phyloP scores from a whole-genome alignment of 2,113 vertebrate species.

The Neoarius graeffei region DNA sequence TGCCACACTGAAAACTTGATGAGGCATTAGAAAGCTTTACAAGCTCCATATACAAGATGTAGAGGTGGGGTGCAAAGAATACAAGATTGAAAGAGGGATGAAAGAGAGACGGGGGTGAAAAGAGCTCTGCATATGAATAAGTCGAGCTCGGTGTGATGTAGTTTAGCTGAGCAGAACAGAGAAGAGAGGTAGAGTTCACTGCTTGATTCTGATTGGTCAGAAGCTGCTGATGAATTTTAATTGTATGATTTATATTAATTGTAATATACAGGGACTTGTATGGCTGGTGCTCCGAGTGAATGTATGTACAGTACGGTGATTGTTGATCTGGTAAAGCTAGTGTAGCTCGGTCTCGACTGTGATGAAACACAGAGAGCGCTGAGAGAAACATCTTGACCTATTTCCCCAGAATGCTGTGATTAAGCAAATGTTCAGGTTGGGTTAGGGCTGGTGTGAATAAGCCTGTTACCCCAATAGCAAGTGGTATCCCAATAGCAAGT shows the following conservation, averaged over 20 bases:
- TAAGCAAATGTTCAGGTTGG: not conserved
- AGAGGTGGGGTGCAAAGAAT: not conserved
- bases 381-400: not conserved
- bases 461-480: not conserved
- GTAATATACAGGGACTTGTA: not conserved
- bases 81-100: not conserved
- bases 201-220: not conserved
- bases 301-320: not conserved
- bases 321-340: not conserved
- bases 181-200: not conserved
- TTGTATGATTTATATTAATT: not conserved
- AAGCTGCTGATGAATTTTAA: not conserved
- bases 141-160: not conserved
- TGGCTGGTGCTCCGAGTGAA: not conserved
- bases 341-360: not conserved
- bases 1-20: conserved; percentile 27
- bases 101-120: not conserved
- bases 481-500: not conserved
- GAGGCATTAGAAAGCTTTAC: conserved; percentile 33
- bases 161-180: not conserved
- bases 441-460: not conserved
- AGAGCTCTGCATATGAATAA: not conserved
- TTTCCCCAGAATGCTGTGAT: conserved; percentile 10
- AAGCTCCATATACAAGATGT: conserved; percentile 31
- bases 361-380: not conserved